Evolutionary conservation across 2,888 invertebrate genomes (phyloP), one percentile per base, ranked within the genome.

Genomic region (Ametastegia equiseti): DNA sequence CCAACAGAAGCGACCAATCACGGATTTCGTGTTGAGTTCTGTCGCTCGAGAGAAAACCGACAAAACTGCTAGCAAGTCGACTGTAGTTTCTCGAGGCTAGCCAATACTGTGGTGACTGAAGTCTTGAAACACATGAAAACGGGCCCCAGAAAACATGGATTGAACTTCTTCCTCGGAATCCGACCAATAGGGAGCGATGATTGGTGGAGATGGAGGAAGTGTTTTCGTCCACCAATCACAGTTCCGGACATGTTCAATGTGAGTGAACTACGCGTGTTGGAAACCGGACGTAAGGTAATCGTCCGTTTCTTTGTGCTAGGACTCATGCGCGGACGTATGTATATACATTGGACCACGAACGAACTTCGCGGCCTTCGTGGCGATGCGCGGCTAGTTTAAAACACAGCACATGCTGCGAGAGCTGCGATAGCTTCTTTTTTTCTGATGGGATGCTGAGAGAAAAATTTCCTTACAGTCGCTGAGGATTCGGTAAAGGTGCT

Each of bases 401-500:
- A 67, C 5, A 6, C n/a, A 27, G 60, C 15, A 30, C 9, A 30
- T 15, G 5, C 23, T 1, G 15, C 30, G 9, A 30, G 11, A 15
- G 30, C 30, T 30, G 30, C 13, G 4, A 15, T 1, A 11, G 30
- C 60, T 27, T 54, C 9, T 23, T 23, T 23, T 11, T 54, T 3
- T 1, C 23, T 54, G 23, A 30, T 5, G 30, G 27, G 15, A 30
- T 60, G 6, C 60, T 60, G 15, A 60, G 15, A 13, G 30, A 30
- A 30, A 30, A 15, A 30, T 15, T 6, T 47, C 13, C 45, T 71
- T 47, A 71, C 71, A 47, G 30, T 71, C 71, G 42, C 30, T 47
- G 71, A 47, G 47, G 7, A 5, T 4, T 45, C 27, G 71, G 71
- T n/a, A 47, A 71, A 71, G 47, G 27, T 30, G 71, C 15, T 71